Evolutionary conservation across 1,140 invertebrate genomes (phyloP), one percentile per base, ranked within the genome.

Genomic region (Microplitis mediator): DNA sequence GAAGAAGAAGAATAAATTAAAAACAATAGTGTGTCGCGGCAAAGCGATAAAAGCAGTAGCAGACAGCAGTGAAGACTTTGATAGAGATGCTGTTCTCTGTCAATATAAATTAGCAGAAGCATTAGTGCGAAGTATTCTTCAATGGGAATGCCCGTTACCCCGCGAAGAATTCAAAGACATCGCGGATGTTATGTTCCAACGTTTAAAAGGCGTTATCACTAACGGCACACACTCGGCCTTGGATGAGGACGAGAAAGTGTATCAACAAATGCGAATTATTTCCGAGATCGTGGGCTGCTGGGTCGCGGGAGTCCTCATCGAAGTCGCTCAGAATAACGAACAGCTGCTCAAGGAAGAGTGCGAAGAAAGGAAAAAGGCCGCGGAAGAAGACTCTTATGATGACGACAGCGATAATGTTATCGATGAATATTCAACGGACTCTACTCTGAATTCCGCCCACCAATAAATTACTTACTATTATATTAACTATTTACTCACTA

Each of bases 121-220:
- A 31, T 87, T 87, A 50, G 81, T 87, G 0, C 80, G 77, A 14
- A 83, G 79, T 51, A 84, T 87, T 11, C 61, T 87, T 0, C 72
- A 78, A 8, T 82, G 78, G 78, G 79, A 81, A 60, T 79, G 79
- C 35, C 51, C 64, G 0, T 77, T 78, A 23, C 81, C 76, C 0
- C 73, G 66, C 9, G 79, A 83, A n/a, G 83, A 86, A 4, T 82
- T 83, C 32, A 54, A 52, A 3, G 85, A 86, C 23, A 79, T 87
- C 4, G 60, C 82, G 0, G 74, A 81, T 35, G 78, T 85, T 4
- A 78, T 87, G 39, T 66, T 81, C 4, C 72, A 68, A n/a, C 78
- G 81, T 6, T 62, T 87, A 8, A 74, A 9, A 9, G 73, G 8
- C 68, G 72, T 13, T 50, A 76, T 6, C 61, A 31, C 84, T 1